phyloP scores from a whole-genome alignment of 2,113 vertebrate species.

The Oophaga pumilio region DNA sequence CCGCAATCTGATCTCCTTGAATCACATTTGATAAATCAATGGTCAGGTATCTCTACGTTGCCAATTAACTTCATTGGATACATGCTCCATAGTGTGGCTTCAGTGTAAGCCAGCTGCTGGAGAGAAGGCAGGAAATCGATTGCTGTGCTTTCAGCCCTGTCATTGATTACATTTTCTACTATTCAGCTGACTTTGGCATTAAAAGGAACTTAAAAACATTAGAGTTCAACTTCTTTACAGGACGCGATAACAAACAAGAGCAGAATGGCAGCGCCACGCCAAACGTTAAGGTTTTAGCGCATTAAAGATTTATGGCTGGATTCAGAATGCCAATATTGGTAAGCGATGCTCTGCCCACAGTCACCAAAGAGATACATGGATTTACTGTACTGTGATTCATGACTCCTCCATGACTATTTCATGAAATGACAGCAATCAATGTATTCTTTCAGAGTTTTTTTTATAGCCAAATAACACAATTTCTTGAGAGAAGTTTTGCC shows the following conservation, averaged over 20 bases:
- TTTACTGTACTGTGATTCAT: not conserved
- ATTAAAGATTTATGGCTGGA: not conserved
- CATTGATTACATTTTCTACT: constrained; percentile 46
- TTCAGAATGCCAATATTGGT: not conserved
- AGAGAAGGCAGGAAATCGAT: constrained; percentile 44
- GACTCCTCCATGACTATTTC: not conserved
- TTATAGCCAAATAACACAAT: too few relatives aligned
- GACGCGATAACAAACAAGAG: not conserved
- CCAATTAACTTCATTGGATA: constrained; percentile 43
- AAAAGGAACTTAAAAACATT: constrained; percentile 43
- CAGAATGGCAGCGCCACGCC: not conserved
- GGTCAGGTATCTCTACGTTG: constrained; percentile 27
- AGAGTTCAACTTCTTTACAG: constrained; percentile 18
- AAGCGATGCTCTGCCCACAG: not conserved
- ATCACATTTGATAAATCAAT: constrained; percentile 49
- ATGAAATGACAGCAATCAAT: too few relatives aligned
- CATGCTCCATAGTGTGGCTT: not conserved
- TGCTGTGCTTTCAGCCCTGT: constrained; percentile 13
- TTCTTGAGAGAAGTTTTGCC: too few relatives aligned
- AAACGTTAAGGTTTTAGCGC: not conserved
- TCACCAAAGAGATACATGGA: not conserved
- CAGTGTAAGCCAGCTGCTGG: constrained; percentile 13
- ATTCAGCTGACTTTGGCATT: constrained; percentile 44
- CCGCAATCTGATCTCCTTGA: constrained; percentile 27
- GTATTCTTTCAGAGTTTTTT: too few relatives aligned